Conservation (phyloP, 1,140 invertebrate genomes). For the Goniozus legneri region DNA sequence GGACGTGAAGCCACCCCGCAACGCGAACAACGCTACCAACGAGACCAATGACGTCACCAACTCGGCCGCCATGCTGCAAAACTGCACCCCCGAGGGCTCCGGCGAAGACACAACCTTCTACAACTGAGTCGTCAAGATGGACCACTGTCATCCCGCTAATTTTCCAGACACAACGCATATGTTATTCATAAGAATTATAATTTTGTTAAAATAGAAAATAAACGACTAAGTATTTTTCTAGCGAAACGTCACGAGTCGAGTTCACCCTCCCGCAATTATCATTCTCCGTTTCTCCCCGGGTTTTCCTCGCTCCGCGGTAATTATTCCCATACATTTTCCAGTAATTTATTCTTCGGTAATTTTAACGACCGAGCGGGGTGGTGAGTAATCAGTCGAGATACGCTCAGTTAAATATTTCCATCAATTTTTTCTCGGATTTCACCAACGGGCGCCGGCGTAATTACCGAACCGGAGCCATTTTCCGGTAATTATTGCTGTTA, state of each 20-base stretch:
- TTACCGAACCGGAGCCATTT: neutral
- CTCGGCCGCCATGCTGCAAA: slow-evolving; percentile 21
- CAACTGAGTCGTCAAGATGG: slow-evolving; percentile 20
- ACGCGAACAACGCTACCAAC: slow-evolving; percentile 6
- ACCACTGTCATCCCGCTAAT: too few relatives aligned
- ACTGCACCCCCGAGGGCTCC: slow-evolving; percentile 27
- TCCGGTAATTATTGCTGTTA: slow-evolving; percentile 11
- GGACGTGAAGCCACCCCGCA: slow-evolving; percentile 23
- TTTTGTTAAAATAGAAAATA: slow-evolving; percentile 30
- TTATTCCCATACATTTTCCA: too few relatives aligned
- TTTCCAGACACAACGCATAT: too few relatives aligned
- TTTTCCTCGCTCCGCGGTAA: neutral
- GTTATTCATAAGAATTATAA: slow-evolving; percentile 26
- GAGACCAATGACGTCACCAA: slow-evolving; percentile 13
- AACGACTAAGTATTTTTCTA: slow-evolving; percentile 31
- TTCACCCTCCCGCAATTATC: neutral
- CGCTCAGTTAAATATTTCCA: neutral
- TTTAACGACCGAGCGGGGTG: too few relatives aligned
- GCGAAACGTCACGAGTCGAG: slow-evolving; percentile 6
- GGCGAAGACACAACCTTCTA: slow-evolving; percentile 27
- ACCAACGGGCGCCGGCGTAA: neutral
- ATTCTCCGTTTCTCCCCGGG: neutral
- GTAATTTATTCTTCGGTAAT: too few relatives aligned
- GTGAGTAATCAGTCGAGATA: slow-evolving; percentile 5
- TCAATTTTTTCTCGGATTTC: slow-evolving; percentile 5